These are phyloP conservation scores for Diarsia mendica DNA, from an alignment of 2,888 invertebrate genomes.

Conservation along the genomic window DNA sequence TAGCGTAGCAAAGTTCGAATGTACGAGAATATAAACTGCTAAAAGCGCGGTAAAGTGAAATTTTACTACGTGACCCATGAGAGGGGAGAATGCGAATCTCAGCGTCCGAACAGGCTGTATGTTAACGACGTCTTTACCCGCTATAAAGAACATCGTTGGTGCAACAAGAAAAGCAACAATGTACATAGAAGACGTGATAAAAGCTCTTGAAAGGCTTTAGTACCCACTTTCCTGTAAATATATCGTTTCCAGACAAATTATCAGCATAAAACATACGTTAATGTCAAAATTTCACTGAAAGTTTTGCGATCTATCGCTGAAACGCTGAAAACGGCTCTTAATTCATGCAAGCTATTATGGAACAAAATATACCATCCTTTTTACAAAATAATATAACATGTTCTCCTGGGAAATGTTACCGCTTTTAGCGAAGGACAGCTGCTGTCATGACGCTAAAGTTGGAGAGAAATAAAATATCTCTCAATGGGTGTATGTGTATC, in stretches of 20 bases:
- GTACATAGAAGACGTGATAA: slow-evolving; percentile 52
- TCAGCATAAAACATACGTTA: slow-evolving; percentile 43
- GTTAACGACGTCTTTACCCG: slow-evolving; percentile 61
- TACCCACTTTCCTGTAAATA: slow-evolving; percentile 51
- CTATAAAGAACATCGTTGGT: slow-evolving; percentile 62
- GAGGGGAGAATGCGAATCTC: neutral
- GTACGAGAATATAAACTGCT: slow-evolving; percentile 9
- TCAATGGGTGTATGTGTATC: neutral
- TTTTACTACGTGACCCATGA: slow-evolving; percentile 29
- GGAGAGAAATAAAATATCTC: neutral
- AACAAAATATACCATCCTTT: slow-evolving; percentile 22
- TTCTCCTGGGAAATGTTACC: slow-evolving; percentile 19
- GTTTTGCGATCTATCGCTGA: slow-evolving; percentile 25
- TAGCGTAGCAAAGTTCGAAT: neutral
- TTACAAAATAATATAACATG: slow-evolving; percentile 22
- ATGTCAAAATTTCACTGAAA: slow-evolving; percentile 38
- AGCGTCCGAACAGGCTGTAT: slow-evolving; percentile 13
- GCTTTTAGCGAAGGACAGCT: slow-evolving; percentile 2
- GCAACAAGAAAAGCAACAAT: slow-evolving; percentile 63
- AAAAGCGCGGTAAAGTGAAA: slow-evolving; percentile 1
- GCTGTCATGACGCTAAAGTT: neutral
- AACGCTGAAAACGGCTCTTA: slow-evolving; percentile 27
- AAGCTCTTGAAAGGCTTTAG: slow-evolving; percentile 59
- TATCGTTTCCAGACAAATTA: slow-evolving; percentile 54
- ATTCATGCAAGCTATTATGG: slow-evolving; percentile 34